A percentile compares a stretch with the other conserved stretches of the same genome.
Conservation (phyloP, 2,797 vertebrate species). For the Semaprochilodus insignis region DNA sequence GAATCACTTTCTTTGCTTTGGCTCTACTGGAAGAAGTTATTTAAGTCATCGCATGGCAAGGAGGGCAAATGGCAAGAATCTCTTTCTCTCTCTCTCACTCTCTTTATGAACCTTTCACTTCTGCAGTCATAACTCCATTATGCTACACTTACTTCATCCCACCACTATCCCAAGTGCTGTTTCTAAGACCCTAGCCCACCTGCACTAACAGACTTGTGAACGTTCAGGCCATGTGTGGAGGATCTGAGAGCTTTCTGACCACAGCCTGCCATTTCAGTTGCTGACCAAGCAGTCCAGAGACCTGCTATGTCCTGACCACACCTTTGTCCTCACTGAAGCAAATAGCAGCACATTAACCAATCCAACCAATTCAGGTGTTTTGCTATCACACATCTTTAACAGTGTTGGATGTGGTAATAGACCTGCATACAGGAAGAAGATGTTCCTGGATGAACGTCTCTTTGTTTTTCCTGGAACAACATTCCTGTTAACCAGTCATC, state of each 20-base stretch:
- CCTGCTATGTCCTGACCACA: not conserved
- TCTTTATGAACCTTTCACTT: not conserved
- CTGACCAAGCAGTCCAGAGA: slow-evolving; percentile 56
- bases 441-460: not conserved
- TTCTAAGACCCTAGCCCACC: slow-evolving; percentile 51
- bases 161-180: not conserved
- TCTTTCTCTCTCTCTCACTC: not conserved
- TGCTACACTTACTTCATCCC: not conserved
- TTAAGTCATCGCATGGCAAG: not conserved
- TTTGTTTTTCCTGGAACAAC: not conserved
- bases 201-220: slow-evolving; percentile 36
- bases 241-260: slow-evolving; percentile 34
- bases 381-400: not conserved
- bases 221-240: slow-evolving; percentile 17
- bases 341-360: not conserved
- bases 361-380: not conserved
- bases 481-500: not conserved
- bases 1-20: not conserved
- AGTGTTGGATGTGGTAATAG: not conserved
- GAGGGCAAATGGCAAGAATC: not conserved
- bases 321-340: not conserved
- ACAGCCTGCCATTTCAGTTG: slow-evolving; percentile 33
- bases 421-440: not conserved
- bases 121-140: slow-evolving; percentile 1
- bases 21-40: not conserved